Evolutionary conservation across 1,140 invertebrate genomes (phyloP).

Genomic region (Aphidius ervi): DNA sequence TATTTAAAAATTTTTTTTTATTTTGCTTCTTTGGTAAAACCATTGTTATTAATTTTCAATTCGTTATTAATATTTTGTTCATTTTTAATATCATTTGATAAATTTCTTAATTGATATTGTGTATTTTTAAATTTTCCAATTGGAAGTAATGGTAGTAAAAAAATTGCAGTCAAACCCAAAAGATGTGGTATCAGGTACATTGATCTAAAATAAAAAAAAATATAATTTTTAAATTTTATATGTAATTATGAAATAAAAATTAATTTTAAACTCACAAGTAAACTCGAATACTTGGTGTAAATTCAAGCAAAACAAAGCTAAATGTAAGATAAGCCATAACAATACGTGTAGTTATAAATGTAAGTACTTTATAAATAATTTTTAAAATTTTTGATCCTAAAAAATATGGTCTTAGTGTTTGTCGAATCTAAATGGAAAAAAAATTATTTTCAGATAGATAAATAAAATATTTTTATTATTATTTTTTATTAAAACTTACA

Average conservation of each 20-base stretch:
- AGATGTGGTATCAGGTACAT: constrained; percentile 61
- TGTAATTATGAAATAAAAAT: background rate
- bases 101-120: too few species aligned
- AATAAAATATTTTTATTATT: background rate
- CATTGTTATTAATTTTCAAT: too few species aligned
- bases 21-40: too few species aligned
- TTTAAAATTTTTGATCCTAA: constrained; percentile 59
- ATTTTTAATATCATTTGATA: too few species aligned
- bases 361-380: constrained; percentile 72
- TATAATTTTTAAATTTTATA: background rate
- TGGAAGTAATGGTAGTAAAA: constrained; percentile 51
- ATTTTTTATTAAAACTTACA: constrained; percentile 52
- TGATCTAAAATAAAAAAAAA: constrained; percentile 38
- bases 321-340: constrained; percentile 83
- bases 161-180: constrained; percentile 53
- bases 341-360: constrained; percentile 74
- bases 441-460: background rate
- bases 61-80: too few species aligned
- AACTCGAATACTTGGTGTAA: constrained; percentile 62
- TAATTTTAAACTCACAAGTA: constrained; percentile 60
- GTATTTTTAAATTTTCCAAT: background rate
- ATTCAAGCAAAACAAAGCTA: constrained; percentile 85
- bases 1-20: too few species aligned
- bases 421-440: constrained; percentile 57
- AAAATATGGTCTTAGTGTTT: constrained; percentile 73